phyloP scores from a whole-genome alignment of 1,140 invertebrate genomes.

The Andrena cerasifolii region DNA sequence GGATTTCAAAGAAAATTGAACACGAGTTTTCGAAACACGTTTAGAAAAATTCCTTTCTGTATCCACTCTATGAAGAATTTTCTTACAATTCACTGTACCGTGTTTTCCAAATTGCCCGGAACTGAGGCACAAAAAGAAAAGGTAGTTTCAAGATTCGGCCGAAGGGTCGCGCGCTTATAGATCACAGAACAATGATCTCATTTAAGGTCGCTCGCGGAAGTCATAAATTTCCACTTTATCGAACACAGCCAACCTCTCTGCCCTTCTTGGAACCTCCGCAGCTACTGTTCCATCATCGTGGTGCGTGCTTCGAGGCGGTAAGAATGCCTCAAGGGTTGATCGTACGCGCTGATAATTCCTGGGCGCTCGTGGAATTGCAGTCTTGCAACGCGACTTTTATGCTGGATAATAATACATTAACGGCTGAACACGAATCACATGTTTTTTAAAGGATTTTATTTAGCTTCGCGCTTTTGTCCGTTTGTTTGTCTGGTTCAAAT shows the following conservation, averaged over 20 bases:
- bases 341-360: not conserved
- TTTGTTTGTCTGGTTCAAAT: no score
- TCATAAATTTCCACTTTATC: constrained; percentile 49
- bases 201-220: constrained; percentile 36
- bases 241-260: not conserved
- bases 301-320: constrained; percentile 3
- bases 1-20: no score
- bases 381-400: not conserved
- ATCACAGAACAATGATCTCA: constrained; percentile 36
- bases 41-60: no score
- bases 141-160: not conserved
- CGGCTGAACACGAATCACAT: no score
- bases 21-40: no score
- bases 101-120: not conserved
- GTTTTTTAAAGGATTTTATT: no score
- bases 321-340: constrained; percentile 7
- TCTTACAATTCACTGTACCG: no score
- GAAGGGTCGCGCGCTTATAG: not conserved
- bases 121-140: not conserved
- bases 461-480: no score
- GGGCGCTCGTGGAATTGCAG: no score
- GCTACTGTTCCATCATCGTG: not conserved
- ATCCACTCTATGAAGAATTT: no score
- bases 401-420: no score
- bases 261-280: constrained; percentile 14